Conservation (phyloP, 2,888 invertebrate genomes). For the Sialis lutaria region DNA sequence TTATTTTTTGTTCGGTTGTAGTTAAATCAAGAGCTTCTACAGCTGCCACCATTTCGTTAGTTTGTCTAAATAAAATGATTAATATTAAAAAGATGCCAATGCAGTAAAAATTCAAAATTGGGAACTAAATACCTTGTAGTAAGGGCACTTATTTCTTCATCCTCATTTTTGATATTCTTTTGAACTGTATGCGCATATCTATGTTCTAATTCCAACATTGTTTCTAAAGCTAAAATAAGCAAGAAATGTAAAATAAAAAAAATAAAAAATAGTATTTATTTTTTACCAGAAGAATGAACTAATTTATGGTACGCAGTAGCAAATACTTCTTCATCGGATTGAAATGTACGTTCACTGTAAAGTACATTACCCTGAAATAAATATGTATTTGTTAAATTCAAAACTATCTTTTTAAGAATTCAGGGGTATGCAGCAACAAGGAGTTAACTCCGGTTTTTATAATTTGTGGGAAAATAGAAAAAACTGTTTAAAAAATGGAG, state of each 20-base stretch:
- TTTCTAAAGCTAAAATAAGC: conserved; percentile 74
- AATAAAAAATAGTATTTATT: not conserved
- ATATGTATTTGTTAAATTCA: not conserved
- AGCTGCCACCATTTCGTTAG: conserved; percentile 76
- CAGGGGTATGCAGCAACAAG: no score
- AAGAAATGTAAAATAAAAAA: conserved; percentile 29
- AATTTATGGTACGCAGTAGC: conserved; percentile 67
- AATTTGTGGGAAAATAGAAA: no score
- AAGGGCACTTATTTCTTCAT: conserved; percentile 49
- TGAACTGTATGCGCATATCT: conserved; percentile 67
- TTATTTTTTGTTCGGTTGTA: conserved; percentile 71
- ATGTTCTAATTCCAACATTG: conserved; percentile 76
- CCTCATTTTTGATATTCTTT: conserved; percentile 52
- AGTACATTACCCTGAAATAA: conserved; percentile 51
- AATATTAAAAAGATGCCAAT: not conserved
- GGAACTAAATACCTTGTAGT: conserved; percentile 34
- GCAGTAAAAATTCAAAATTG: conserved; percentile 1
- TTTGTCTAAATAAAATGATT: conserved; percentile 38
- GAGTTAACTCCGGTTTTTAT: no score
- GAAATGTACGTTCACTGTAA: conserved; percentile 65
- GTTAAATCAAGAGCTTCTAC: conserved; percentile 59
- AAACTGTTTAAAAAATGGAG: no score
- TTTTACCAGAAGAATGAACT: conserved; percentile 32
- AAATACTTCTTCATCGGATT: conserved; percentile 73
- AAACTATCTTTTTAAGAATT: not conserved